Conservation (phyloP, 2,888 invertebrate species). For the Lasioglossum zephyrum region DNA sequence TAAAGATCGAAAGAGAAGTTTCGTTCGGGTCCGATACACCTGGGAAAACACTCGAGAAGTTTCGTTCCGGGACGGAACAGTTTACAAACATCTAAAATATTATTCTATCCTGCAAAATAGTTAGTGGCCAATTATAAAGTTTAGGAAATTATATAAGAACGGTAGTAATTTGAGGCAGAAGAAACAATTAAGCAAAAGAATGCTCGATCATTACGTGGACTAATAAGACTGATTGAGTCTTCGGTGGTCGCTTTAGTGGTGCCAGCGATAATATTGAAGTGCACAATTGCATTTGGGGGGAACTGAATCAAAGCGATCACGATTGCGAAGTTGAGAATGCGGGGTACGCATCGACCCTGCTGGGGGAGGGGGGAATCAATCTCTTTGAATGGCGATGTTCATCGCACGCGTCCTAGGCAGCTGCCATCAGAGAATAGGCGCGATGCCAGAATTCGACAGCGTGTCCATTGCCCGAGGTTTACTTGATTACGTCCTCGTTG, state of each 20-base stretch:
- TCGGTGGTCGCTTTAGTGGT: background rate
- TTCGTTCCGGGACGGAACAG: too few relatives aligned
- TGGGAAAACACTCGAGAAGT: too few relatives aligned
- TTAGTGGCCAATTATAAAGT: background rate
- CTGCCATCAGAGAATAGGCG: conserved; percentile 19
- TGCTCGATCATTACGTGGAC: background rate
- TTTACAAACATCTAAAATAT: too few relatives aligned
- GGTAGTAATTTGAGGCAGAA: background rate
- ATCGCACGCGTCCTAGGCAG: conserved; percentile 23
- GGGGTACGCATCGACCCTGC: conserved; percentile 20
- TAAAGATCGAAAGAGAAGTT: too few relatives aligned
- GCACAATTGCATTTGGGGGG: background rate
- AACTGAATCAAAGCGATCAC: background rate
- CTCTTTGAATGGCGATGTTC: conserved; percentile 49
- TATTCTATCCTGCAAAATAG: background rate
- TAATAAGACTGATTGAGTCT: background rate
- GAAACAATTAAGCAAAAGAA: background rate
- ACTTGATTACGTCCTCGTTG: conserved; percentile 59
- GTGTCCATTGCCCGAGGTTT: conserved; percentile 60
- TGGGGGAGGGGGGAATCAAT: conserved; percentile 27
- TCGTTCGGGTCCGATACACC: too few relatives aligned
- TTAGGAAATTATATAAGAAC: background rate
- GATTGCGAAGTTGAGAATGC: background rate
- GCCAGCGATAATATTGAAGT: background rate
- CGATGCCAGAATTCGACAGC: conserved; percentile 56